A percentile compares a stretch with the other conserved stretches of the same genome.
phyloP scores from a whole-genome alignment of 2,888 invertebrate genomes.

The Sabatieria punctata region DNA sequence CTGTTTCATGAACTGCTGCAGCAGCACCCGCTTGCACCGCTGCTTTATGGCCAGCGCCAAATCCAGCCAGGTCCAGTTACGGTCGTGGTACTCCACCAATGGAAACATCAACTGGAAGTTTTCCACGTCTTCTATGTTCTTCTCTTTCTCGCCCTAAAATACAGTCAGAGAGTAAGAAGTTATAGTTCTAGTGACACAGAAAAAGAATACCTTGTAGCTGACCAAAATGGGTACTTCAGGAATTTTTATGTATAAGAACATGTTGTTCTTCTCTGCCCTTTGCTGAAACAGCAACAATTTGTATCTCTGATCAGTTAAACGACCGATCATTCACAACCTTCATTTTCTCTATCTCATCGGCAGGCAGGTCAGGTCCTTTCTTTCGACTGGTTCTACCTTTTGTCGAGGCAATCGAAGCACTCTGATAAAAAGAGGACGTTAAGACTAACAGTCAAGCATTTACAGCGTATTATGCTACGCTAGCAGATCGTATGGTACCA shows the following conservation, averaged over 20 bases:
- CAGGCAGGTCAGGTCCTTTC: not conserved
- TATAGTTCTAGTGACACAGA: not conserved
- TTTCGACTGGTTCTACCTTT: no score
- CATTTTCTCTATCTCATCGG: slow-evolving; percentile 90
- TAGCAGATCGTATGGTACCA: no score
- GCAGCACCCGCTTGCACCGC: slow-evolving; percentile 66
- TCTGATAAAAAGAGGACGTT: no score
- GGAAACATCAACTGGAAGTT: slow-evolving; percentile 85
- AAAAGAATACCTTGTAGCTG: slow-evolving; percentile 36
- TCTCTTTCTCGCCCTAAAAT: slow-evolving; percentile 80
- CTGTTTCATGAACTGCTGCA: slow-evolving; percentile 63
- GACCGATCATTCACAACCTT: slow-evolving; percentile 45
- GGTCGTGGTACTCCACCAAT: slow-evolving; percentile 92
- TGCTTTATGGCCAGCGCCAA: slow-evolving; percentile 83
- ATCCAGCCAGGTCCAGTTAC: slow-evolving; percentile 99
- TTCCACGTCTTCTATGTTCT: slow-evolving; percentile 85
- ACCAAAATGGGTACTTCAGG: slow-evolving; percentile 83
- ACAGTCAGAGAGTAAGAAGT: no score
- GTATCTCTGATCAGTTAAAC: not conserved
- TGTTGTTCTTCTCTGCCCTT: slow-evolving; percentile 89
- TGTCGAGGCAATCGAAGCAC: no score
- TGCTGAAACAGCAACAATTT: slow-evolving; percentile 43
- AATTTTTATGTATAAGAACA: slow-evolving; percentile 92
- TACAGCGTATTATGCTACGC: no score
- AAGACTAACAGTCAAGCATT: no score